Base-by-base conservation (phyloP, 2,888 invertebrate species). In the Tricholauxania praeusta region DNA sequence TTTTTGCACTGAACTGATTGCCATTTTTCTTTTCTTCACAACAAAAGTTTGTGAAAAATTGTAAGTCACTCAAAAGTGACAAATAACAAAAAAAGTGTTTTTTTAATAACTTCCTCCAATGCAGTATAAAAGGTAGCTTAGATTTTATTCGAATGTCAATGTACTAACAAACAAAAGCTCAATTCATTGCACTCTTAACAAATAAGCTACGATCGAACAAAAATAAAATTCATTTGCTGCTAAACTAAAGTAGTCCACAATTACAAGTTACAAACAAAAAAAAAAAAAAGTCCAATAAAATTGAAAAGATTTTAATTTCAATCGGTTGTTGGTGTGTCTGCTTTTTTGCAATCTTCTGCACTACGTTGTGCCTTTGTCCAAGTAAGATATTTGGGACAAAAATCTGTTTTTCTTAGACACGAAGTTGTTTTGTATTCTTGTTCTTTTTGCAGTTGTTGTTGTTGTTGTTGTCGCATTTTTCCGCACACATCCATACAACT, bases 371-470 rank as follows among this genome's bases (percentile, higher is more conserved):
- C 17, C 17, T 39, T 63, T 57, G 57, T 57, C 57, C 57, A 57
- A 5, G 57, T 28, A 22, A 57, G 57, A 57, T 57, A 55, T 55
- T 55, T 55, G 55, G 55, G 55, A 55, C 55, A 55, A 55, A 55
- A 17, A n/a, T 62, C 62, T 62, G 15, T 62, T 62, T 28, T 7
- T 62, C 12, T 39, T 62, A 39, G 39, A 39, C 10, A 39, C 39
- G 8, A 39, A 39, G 32, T 62, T 39, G 47, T 39, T 39, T 39
- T 62, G 62, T 62, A 14, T 62, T 28, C n/a, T 62, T 62, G 28
- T 32, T 60, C 32, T 32, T 59, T 59, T 28, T 12, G 6, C 22
- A 19, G n/a, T 59, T 19, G n/a, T 32, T 15, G n/a, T 60, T 60
- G 60, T 28, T 32, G 22, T 55, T 55, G 17, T 19, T 60, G 28